Percentiles rank a stretch among this genome's conserved stretches.
Conservation (phyloP, 2,113 vertebrate species). For the Melospiza melodia region DNA sequence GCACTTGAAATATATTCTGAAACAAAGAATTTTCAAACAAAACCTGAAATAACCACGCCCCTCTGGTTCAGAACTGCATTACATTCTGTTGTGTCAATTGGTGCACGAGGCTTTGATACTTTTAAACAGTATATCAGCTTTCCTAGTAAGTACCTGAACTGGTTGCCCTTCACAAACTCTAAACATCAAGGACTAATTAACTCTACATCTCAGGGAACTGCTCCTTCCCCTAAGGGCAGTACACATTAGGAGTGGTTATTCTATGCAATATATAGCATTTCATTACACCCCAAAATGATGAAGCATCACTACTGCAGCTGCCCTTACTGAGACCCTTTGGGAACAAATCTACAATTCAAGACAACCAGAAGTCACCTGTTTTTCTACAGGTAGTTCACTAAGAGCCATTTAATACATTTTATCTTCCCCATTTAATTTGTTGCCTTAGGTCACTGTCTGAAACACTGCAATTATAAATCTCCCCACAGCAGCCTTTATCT, state of each 20-base stretch:
- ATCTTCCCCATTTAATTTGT: background rate
- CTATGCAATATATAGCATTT: background rate
- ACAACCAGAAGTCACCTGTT: background rate
- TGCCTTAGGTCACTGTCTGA: background rate
- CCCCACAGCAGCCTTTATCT: background rate
- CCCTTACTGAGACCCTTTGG: background rate
- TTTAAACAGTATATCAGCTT: background rate
- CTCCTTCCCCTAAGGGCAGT: background rate
- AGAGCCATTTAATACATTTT: background rate
- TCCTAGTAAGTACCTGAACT: background rate
- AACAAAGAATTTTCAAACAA: background rate
- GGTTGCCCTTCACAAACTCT: background rate
- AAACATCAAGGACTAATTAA: background rate
- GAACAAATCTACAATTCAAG: background rate
- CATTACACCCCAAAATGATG: background rate
- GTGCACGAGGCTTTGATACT: background rate
- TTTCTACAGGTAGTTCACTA: background rate
- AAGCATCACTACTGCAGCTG: background rate
- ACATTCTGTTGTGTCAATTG: rapidly evolving
- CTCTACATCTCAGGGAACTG: background rate
- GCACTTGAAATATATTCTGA: background rate
- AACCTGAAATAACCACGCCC: background rate
- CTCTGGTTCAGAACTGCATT: background rate
- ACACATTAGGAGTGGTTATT: background rate
- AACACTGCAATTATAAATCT: background rate